These are phyloP conservation scores for Scyliorhinus canicula DNA, from an alignment of 2,797 vertebrate genomes.

Conservation along the genomic window DNA sequence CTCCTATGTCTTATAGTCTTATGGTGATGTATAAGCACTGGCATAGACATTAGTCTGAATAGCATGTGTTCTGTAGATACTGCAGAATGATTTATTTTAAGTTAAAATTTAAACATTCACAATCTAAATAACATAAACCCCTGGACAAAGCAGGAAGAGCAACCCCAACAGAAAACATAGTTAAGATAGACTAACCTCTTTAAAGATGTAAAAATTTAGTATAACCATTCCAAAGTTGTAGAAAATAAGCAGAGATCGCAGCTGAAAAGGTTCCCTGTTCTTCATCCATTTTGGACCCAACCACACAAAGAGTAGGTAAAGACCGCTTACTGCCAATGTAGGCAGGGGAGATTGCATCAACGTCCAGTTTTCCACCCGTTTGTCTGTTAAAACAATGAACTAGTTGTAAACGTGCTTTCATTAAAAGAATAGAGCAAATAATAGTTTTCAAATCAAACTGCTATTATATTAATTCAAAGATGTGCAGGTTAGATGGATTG, in stretches of 20 bases:
- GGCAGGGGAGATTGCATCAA: slow-evolving; percentile 90
- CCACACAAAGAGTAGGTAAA: slow-evolving; percentile 93
- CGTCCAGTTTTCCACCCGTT: slow-evolving; percentile 92
- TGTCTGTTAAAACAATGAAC: slow-evolving; percentile 66
- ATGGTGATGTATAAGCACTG: not conserved
- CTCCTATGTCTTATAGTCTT: no score
- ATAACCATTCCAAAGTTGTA: slow-evolving; percentile 99
- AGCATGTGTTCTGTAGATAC: not conserved
- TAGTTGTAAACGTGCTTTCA: not conserved
- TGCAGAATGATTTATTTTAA: not conserved
- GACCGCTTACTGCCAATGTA: slow-evolving; percentile 85
- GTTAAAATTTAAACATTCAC: not conserved
- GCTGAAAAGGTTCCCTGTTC: slow-evolving; percentile 86
- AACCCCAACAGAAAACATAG: not conserved
- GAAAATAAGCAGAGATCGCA: slow-evolving; percentile 81
- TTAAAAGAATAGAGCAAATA: not conserved
- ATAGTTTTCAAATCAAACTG: not conserved
- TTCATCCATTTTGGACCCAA: slow-evolving; percentile 96
- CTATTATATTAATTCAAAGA: not conserved
- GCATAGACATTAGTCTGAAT: not conserved
- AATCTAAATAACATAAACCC: not conserved
- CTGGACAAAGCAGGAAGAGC: not conserved
- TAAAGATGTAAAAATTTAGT: slow-evolving; percentile 97
- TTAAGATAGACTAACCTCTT: slow-evolving; percentile 72
- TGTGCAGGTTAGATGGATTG: no score